These are phyloP conservation scores for Nerophis lumbriciformis DNA, from an alignment of 2,113 vertebrate genomes.

Conservation along the genomic window DNA sequence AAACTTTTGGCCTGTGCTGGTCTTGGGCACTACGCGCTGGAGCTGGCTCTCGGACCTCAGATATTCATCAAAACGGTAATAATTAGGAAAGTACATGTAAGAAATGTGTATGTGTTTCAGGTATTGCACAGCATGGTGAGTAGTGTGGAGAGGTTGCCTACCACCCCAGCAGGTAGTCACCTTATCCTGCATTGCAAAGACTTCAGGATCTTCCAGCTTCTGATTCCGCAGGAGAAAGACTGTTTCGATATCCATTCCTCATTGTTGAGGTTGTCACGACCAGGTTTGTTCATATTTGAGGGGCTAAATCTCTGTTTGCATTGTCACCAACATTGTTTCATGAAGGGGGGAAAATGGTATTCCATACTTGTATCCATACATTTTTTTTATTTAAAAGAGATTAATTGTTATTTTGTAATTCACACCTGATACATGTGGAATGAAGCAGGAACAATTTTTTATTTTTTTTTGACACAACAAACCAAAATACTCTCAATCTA, in stretches of 20 bases:
- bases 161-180: constrained; percentile 79
- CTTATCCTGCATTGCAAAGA: constrained; percentile 91
- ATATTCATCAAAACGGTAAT: too few species aligned
- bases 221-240: constrained; percentile 87
- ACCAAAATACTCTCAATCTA: too few species aligned
- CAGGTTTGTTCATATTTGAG: constrained; percentile 72
- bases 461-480: too few species aligned
- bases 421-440: too few species aligned
- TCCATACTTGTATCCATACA: not conserved
- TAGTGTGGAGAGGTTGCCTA: constrained; percentile 81
- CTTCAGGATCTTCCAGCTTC: constrained; percentile 83
- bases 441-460: too few species aligned
- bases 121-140: constrained; percentile 91
- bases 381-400: not conserved
- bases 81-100: too few species aligned
- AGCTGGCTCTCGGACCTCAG: too few species aligned
- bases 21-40: too few species aligned
- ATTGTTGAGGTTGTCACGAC: constrained; percentile 81
- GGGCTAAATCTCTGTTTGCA: not conserved
- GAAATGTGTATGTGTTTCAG: constrained; percentile 53
- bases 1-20: too few species aligned
- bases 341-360: not conserved
- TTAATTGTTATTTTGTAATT: not conserved
- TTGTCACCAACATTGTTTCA: not conserved
- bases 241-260: constrained; percentile 86